A percentile compares a stretch with the other conserved stretches of the same genome.
Conservation (phyloP, 2,888 invertebrate species). For the Lithophane socia region DNA sequence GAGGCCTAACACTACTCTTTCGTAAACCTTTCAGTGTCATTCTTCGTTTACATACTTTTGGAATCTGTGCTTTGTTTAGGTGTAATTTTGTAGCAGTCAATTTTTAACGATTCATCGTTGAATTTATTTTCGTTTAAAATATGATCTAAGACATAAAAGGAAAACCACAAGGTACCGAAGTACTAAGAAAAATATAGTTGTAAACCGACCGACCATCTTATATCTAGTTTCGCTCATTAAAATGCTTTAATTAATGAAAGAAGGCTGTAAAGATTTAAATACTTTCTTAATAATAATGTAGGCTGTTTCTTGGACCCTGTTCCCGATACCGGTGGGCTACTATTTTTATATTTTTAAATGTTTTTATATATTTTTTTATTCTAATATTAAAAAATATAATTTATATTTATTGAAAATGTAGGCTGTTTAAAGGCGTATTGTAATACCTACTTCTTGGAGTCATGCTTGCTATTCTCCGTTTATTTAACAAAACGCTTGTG, state of each 20-base stretch:
- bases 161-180: background rate
- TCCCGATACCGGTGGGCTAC: too few species aligned
- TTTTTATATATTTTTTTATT: too few species aligned
- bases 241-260: conserved; percentile 13
- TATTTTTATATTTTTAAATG: too few species aligned
- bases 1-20: too few species aligned
- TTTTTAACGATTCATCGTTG: background rate
- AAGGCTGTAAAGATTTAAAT: background rate
- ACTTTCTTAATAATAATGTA: background rate
- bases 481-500: background rate
- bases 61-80: background rate
- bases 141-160: background rate
- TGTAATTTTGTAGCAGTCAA: too few species aligned
- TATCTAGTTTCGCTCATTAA: conserved; percentile 48
- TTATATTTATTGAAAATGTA: too few species aligned
- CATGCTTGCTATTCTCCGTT: background rate
- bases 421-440: background rate
- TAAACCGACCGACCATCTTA: background rate
- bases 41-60: background rate
- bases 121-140: background rate
- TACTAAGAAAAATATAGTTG: background rate
- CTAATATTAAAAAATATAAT: too few species aligned
- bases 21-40: background rate
- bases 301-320: too few species aligned
- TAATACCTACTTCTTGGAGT: background rate